These are phyloP conservation scores for Donacobius atricapilla DNA, from an alignment of 2,113 vertebrate genomes.

Conservation along the genomic window DNA sequence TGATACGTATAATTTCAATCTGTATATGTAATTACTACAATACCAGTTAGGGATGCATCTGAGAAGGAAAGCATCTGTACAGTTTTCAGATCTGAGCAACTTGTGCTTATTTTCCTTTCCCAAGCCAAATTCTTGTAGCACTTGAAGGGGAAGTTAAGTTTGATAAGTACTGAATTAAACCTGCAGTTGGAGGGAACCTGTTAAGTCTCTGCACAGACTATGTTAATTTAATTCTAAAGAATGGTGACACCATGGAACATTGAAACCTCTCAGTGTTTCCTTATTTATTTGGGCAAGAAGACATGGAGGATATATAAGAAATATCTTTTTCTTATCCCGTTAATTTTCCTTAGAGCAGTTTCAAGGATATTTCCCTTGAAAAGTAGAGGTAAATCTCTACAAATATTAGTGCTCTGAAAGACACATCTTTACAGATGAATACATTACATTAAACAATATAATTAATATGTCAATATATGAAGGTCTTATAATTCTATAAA, in stretches of 20 bases:
- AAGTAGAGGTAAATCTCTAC: not conserved
- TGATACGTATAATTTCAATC: not conserved
- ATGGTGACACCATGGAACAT: not conserved
- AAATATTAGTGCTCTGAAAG: not conserved
- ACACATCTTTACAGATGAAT: not conserved
- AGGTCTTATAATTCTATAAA: not conserved
- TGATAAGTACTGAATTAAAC: not conserved
- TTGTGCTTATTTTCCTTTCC: not conserved
- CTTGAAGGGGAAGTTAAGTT: not conserved
- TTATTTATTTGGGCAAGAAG: not conserved
- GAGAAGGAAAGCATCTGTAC: not conserved
- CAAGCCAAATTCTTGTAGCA: not conserved
- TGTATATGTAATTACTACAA: not conserved
- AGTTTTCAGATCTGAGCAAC: not conserved
- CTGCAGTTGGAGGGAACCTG: not conserved
- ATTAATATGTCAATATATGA: not conserved
- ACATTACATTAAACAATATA: not conserved
- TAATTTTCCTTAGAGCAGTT: not conserved
- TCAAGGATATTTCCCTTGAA: not conserved
- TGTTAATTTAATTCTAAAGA: not conserved
- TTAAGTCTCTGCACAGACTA: not conserved
- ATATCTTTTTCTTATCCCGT: not conserved
- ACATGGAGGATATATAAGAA: not conserved
- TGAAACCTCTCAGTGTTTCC: not conserved
- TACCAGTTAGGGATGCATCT: not conserved